phyloP scores from a whole-genome alignment of 2,113 vertebrate genomes.

The Gambusia holbrooki region DNA sequence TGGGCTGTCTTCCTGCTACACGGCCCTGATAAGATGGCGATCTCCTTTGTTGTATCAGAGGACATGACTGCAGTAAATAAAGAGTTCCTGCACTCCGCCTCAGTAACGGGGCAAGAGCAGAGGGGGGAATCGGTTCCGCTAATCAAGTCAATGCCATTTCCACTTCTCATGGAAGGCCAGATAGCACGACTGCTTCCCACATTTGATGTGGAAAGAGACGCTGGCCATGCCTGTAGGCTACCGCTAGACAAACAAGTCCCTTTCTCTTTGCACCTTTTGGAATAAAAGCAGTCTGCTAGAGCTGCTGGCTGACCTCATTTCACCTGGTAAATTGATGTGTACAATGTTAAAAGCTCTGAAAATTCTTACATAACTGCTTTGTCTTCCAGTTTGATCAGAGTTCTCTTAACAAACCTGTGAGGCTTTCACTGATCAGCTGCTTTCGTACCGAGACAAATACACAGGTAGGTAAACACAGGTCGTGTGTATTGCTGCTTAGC shows the following conservation, averaged over 20 bases:
- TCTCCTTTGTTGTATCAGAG: conserved; percentile 49
- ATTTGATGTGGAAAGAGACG: conserved; percentile 20
- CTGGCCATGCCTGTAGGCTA: conserved; percentile 30
- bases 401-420: too few relatives aligned
- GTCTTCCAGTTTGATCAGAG: too few relatives aligned
- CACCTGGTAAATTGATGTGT: not conserved
- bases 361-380: not conserved
- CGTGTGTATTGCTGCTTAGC: not conserved
- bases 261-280: conserved; percentile 28
- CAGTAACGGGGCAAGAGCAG: conserved; percentile 38
- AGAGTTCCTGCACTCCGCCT: conserved; percentile 65
- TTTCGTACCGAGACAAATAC: too few relatives aligned
- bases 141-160: conserved; percentile 45
- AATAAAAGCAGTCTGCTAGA: conserved; percentile 2
- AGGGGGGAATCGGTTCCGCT: conserved; percentile 51
- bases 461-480: not conserved
- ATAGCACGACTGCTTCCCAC: conserved; percentile 33
- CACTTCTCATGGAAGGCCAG: conserved; percentile 41
- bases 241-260: conserved; percentile 29
- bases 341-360: not conserved
- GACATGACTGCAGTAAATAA: conserved; percentile 62
- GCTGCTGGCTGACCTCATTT: conserved; percentile 12
- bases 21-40: conserved; percentile 69
- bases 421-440: too few relatives aligned
- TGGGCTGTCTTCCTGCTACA: conserved; percentile 63